phyloP scores from a whole-genome alignment of 2,888 invertebrate species.

The Philhelius pedissequus region DNA sequence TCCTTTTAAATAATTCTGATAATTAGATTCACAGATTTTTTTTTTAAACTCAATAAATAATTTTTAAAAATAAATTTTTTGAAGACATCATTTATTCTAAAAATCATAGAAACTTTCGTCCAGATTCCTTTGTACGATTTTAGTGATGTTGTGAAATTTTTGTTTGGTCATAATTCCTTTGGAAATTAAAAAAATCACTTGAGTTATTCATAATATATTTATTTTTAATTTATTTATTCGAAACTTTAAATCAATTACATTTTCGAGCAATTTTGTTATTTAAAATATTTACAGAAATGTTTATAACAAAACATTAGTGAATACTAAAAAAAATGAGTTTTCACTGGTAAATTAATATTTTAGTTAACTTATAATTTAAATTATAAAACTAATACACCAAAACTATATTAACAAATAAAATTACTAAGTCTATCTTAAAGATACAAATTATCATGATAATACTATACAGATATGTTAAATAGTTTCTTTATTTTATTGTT shows the following conservation, averaged over 20 bases:
- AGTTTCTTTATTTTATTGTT: neutral
- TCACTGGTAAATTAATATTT: neutral
- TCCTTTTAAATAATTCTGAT: too few relatives aligned
- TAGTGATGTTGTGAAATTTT: too few relatives aligned
- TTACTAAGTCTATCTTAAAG: conserved; percentile 41
- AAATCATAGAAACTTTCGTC: too few relatives aligned
- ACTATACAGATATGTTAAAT: conserved; percentile 60
- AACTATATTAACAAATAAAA: neutral
- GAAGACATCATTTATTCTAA: too few relatives aligned
- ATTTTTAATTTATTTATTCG: conserved; percentile 33
- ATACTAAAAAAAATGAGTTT: neutral
- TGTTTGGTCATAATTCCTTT: too few relatives aligned
- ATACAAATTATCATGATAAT: conserved; percentile 35
- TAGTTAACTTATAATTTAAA: neutral
- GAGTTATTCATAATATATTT: conserved; percentile 10
- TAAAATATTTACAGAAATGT: conserved; percentile 46
- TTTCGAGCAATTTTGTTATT: neutral
- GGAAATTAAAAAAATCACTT: too few relatives aligned
- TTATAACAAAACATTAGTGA: conserved; percentile 30
- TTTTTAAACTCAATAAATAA: too few relatives aligned
- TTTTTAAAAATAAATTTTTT: too few relatives aligned
- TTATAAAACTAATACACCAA: neutral
- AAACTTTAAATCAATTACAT: conserved; percentile 37
- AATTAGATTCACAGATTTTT: too few relatives aligned
- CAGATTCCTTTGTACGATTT: too few relatives aligned